phyloP scores from a whole-genome alignment of 2,113 vertebrate species.

The Anser brachyrhynchus region DNA sequence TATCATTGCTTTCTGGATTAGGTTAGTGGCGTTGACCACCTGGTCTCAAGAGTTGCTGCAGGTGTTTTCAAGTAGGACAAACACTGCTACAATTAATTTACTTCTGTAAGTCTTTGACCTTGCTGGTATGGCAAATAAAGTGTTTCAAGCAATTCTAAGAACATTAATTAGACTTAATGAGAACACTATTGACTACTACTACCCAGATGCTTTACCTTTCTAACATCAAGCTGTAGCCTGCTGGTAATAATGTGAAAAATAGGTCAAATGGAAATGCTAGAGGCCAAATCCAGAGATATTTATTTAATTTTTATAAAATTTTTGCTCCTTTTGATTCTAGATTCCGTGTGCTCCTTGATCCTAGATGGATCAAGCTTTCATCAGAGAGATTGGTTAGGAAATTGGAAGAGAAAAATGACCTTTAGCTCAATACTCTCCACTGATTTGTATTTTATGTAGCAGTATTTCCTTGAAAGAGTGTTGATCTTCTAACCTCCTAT shows the following conservation, averaged over 20 bases:
- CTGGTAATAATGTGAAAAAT: neutral
- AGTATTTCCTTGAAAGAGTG: neutral
- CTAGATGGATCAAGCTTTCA: neutral
- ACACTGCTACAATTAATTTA: conserved; percentile 37
- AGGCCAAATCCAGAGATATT: neutral
- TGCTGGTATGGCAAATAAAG: conserved; percentile 36
- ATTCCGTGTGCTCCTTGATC: neutral
- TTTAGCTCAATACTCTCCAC: neutral
- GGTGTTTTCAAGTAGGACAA: conserved; percentile 38
- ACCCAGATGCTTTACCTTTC: conserved; percentile 20
- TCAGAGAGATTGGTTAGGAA: neutral
- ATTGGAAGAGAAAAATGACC: neutral
- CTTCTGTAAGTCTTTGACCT: conserved; percentile 33
- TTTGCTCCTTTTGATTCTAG: neutral
- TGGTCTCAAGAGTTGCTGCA: neutral
- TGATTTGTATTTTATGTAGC: neutral
- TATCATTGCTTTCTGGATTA: neutral
- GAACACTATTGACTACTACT: neutral
- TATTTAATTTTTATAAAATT: neutral
- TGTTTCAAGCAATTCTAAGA: conserved; percentile 31
- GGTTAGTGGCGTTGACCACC: neutral
- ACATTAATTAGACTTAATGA: conserved; percentile 50
- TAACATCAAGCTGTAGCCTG: neutral
- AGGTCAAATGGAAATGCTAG: conserved; percentile 1
- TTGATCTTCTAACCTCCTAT: neutral